Base-by-base conservation (phyloP, 2,113 vertebrate species). In the Corynorhinus townsendii region DNA sequence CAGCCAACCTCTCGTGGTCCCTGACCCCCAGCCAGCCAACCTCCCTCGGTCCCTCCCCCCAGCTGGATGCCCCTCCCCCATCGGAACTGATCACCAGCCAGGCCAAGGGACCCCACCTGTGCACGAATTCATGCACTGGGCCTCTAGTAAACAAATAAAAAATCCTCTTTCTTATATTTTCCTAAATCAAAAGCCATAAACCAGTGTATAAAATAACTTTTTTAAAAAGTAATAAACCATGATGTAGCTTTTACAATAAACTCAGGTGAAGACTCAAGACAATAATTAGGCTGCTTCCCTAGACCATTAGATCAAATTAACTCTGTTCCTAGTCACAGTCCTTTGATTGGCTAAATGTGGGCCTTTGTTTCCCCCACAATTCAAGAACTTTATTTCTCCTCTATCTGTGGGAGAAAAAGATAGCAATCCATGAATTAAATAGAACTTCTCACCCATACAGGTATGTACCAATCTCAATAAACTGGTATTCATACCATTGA, bases 91-190 rank as follows among this genome's bases (percentile, higher is more conserved):
- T 59, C 24, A 9, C 56, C 22, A 4, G 56, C 24, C 56, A 59
- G 19, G 7, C 54, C 54, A 20, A 22, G 54, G 20, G 56, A 26
- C 10, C 3, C 56, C 56, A 59, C 22, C 56, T 10, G 2, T 59
- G 56, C 9, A 59, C 1, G 1, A 59, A 59, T 59, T 59, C 56
- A 59, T 26, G 56, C 24, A 59, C 56, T 3, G 10, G 22, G 3
- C 56, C 56, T 26, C 56, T 59, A 26, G 56, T 93, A 96, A 97
- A 85, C 91, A 75, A 54, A 72, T 59, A 81, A 81, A 80, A 20
- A 9, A 28, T 33, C 11, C 16, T 75, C n/a, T 85, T 71, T 28
- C 33, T 73, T 40, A 76, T 47, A 71, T 47, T 86, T 69, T 85
- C 19, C 26, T 26, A 64, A 59, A 91, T 83, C 30, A 89, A 20